Evolutionary conservation across 2,113 vertebrate genomes (phyloP).

Genomic region (Rallus limicola): DNA sequence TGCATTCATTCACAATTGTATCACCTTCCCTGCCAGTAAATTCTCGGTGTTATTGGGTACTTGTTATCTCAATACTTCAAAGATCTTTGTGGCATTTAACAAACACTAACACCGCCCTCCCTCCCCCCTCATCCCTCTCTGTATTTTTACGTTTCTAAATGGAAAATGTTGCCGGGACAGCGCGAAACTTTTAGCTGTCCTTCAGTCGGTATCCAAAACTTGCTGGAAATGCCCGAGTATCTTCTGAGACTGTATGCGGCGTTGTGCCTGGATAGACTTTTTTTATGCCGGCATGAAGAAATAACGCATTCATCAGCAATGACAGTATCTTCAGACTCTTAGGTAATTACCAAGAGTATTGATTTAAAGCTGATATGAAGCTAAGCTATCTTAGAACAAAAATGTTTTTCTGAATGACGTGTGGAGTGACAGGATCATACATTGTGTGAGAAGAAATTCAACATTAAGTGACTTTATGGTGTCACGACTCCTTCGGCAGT

Average conservation of each 20-base stretch:
- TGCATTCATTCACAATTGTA: conserved; percentile 53
- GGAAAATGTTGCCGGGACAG: neutral
- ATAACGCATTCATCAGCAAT: neutral
- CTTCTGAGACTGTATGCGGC: neutral
- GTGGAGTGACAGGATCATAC: neutral
- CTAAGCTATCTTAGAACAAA: neutral
- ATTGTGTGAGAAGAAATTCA: neutral
- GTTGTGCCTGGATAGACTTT: neutral
- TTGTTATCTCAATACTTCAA: conserved; percentile 38
- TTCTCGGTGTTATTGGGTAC: conserved; percentile 5
- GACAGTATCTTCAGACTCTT: neutral
- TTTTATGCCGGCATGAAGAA: neutral
- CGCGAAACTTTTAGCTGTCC: neutral
- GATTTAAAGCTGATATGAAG: neutral
- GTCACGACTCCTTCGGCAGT: neutral
- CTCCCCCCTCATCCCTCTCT: neutral
- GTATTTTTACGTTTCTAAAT: neutral
- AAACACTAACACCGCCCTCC: neutral
- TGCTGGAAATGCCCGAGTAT: neutral
- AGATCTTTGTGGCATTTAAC: neutral
- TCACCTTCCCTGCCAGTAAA: conserved; percentile 49
- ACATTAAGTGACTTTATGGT: neutral
- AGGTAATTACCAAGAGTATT: neutral
- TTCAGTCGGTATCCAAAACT: neutral
- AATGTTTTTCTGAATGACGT: neutral